A percentile compares a stretch with the other conserved stretches of the same genome.
phyloP scores from a whole-genome alignment of 2,113 vertebrate genomes.

The Python bivittatus region DNA sequence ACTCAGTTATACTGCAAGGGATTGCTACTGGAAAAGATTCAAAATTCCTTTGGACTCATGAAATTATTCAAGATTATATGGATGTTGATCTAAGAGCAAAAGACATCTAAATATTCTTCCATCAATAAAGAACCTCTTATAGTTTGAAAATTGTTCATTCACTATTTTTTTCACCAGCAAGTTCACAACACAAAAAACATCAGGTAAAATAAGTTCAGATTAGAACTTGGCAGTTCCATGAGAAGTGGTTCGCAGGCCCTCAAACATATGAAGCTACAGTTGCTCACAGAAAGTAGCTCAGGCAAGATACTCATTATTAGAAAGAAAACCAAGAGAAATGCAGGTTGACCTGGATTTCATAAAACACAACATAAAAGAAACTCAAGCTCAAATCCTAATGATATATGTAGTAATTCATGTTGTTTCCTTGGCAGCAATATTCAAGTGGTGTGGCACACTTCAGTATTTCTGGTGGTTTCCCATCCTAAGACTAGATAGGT shows the following conservation, averaged over 20 bases:
- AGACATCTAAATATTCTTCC: background rate
- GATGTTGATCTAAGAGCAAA: background rate
- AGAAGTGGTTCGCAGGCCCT: background rate
- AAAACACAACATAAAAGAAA: background rate
- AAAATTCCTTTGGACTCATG: background rate
- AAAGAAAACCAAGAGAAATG: background rate
- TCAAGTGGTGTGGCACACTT: background rate
- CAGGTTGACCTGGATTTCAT: background rate
- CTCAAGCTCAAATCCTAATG: background rate
- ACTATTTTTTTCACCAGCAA: background rate
- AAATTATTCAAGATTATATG: background rate
- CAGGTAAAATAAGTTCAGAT: background rate
- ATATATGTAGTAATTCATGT: background rate
- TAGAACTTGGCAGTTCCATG: slow-evolving; percentile 1
- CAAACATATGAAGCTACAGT: background rate
- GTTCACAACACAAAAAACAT: background rate
- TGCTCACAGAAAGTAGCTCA: background rate
- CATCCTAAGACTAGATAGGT: background rate
- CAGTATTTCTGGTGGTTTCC: background rate
- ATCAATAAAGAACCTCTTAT: background rate
- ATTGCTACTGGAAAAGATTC: background rate
- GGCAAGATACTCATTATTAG: background rate
- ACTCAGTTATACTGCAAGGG: background rate
- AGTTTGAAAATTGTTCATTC: background rate
- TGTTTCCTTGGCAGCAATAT: background rate